Conservation (phyloP, 2,888 invertebrate species). For the Hyposoter dolosus region DNA sequence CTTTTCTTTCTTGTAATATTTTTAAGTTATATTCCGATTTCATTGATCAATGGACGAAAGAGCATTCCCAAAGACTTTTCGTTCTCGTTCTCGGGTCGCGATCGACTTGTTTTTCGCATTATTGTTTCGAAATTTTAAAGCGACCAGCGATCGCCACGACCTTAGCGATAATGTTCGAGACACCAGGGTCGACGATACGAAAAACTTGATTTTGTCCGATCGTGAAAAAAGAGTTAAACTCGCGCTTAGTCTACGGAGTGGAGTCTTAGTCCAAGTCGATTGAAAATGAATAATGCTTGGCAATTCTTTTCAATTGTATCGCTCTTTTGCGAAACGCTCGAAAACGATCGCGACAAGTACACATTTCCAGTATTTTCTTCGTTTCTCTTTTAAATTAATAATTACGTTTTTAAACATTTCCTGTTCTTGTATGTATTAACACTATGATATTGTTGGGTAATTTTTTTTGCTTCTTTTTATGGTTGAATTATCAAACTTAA, state of each 20-base stretch:
- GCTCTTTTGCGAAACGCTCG: neutral
- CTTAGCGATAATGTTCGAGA: conserved; percentile 29
- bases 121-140: conserved; percentile 38
- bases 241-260: conserved; percentile 47
- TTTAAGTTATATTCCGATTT: conserved; percentile 59
- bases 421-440: conserved; percentile 47
- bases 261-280: conserved; percentile 46
- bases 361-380: conserved; percentile 32
- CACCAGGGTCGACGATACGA: conserved; percentile 40
- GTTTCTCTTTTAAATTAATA: neutral
- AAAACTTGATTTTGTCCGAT: conserved; percentile 25
- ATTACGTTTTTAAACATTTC: conserved; percentile 1
- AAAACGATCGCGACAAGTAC: conserved; percentile 40
- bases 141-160: conserved; percentile 51
- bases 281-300: conserved; percentile 35
- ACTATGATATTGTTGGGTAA: conserved; percentile 58
- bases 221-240: conserved; percentile 9
- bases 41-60: conserved; percentile 61
- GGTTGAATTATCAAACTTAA: conserved; percentile 70
- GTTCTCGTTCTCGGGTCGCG: conserved; percentile 48
- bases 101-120: conserved; percentile 19
- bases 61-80: conserved; percentile 59
- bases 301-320: conserved; percentile 41
- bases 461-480: conserved; percentile 38
- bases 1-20: conserved; percentile 50